Evolutionary conservation across 2,113 vertebrate genomes (phyloP), one percentile per base, ranked within the genome.

Genomic region (Alexandromys fortis): DNA sequence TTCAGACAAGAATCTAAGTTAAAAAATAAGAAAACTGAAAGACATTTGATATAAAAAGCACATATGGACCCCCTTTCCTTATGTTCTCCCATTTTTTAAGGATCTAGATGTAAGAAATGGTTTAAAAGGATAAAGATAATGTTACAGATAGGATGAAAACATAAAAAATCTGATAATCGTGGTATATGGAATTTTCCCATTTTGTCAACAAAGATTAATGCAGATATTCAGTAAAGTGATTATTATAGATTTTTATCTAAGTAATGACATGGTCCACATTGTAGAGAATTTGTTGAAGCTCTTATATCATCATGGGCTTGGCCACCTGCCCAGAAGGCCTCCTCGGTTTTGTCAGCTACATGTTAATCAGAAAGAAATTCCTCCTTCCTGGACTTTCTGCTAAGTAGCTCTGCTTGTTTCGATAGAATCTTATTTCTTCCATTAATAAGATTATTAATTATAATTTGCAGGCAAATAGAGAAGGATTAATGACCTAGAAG

Each of bases 281-380:
- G 35, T 52, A 42, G 89, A 33, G 79, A 73, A 82, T 68, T 85
- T 88, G 52, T 47, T 81, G 45, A 5, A 90, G 35, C 42, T 82
- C 89, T 94, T 95, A 86, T n/a, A 89, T 95, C 55, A 55, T 33
- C 55, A 45, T 38, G 33, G 77, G 21, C 67, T 93, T 96, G 97
- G 91, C 89, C 11, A 26, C n/a, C 61, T 61, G 77, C 91, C 93
- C 93, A 87, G 89, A 45, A 89, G 26, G 14, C 28, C 7, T 96
- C 77, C 73, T 83, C 22, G 3, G 28, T 92, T 92, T 9, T 93
- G 5, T 65, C 22, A 2, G 45, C 3, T 12, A 45, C 42, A 30
- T 86, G 63, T 73, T 68, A 68, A 58, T 55, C 78, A 90, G 61
- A 79, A 21, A 79, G 28, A 19, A 33, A 63, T 75, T 89, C 83